Evolutionary conservation across 2,888 invertebrate genomes (phyloP).

Genomic region (Caenorhabditis doughertyi): DNA sequence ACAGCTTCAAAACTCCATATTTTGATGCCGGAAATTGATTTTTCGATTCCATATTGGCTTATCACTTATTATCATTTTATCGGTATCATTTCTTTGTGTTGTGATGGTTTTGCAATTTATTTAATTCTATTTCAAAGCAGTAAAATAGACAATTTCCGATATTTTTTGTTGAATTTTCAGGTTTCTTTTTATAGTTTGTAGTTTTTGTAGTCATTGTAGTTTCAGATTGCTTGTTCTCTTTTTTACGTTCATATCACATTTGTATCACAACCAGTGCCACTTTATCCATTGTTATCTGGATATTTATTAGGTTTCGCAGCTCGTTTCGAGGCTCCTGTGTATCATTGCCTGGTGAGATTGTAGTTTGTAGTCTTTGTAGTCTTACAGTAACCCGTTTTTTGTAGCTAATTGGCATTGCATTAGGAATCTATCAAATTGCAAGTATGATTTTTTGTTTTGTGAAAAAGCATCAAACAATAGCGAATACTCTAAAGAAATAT

Average conservation of each 20-base stretch:
- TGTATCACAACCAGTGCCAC: constrained; percentile 21
- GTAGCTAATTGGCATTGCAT: neutral
- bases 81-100: neutral
- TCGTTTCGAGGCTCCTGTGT: neutral
- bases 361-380: too few relatives aligned
- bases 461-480: constrained; percentile 25
- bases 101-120: constrained; percentile 19
- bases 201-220: neutral
- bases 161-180: constrained; percentile 34
- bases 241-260: constrained; percentile 21
- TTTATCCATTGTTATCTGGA: constrained; percentile 13
- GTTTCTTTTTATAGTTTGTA: neutral
- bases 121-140: constrained; percentile 16
- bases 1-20: too few relatives aligned
- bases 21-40: constrained; percentile 15
- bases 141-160: constrained; percentile 43
- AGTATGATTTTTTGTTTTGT: constrained; percentile 24
- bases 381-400: too few relatives aligned
- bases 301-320: constrained; percentile 4
- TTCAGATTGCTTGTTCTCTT: constrained; percentile 3
- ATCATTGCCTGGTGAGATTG: constrained; percentile 25
- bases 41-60: constrained; percentile 15
- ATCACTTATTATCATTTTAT: constrained; percentile 19
- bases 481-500: neutral
- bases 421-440: constrained; percentile 19